Evolutionary conservation across 2,113 vertebrate genomes (phyloP).

Genomic region (Orycteropus afer): DNA sequence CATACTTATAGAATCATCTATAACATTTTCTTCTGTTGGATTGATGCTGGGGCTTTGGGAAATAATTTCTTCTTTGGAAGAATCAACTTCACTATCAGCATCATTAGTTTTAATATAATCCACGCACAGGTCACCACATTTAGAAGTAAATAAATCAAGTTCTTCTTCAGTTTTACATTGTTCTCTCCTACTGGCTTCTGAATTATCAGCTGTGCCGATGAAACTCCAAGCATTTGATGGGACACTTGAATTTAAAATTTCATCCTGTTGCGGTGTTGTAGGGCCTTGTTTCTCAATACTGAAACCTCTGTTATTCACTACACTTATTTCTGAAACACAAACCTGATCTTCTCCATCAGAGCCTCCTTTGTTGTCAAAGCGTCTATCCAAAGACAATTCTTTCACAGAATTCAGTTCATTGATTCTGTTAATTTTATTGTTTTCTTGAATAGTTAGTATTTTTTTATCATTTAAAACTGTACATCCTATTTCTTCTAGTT

Average conservation of each 20-base stretch:
- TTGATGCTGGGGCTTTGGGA: slow-evolving; percentile 71
- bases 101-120: slow-evolving; percentile 67
- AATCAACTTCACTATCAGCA: slow-evolving; percentile 58
- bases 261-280: slow-evolving; percentile 78
- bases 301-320: slow-evolving; percentile 47
- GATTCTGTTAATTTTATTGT: slow-evolving; percentile 85
- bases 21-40: slow-evolving; percentile 70
- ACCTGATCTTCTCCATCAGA: slow-evolving; percentile 58
- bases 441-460: slow-evolving; percentile 78
- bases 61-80: slow-evolving; percentile 71
- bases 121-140: slow-evolving; percentile 59
- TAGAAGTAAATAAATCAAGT: slow-evolving; percentile 63
- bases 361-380: slow-evolving; percentile 72
- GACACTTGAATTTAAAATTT: slow-evolving; percentile 76
- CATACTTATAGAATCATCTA: slow-evolving; percentile 69
- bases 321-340: slow-evolving; percentile 79
- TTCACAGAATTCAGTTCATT: slow-evolving; percentile 68
- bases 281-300: slow-evolving; percentile 67
- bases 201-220: slow-evolving; percentile 79
- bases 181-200: slow-evolving; percentile 72
- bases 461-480: slow-evolving; percentile 76
- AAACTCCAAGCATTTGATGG: slow-evolving; percentile 78
- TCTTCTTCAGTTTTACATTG: slow-evolving; percentile 64
- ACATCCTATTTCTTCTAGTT: slow-evolving; percentile 79
- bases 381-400: slow-evolving; percentile 65